Evolutionary conservation across 2,797 vertebrate species (phyloP).

Genomic region (Enteromius unitaeniatus): DNA sequence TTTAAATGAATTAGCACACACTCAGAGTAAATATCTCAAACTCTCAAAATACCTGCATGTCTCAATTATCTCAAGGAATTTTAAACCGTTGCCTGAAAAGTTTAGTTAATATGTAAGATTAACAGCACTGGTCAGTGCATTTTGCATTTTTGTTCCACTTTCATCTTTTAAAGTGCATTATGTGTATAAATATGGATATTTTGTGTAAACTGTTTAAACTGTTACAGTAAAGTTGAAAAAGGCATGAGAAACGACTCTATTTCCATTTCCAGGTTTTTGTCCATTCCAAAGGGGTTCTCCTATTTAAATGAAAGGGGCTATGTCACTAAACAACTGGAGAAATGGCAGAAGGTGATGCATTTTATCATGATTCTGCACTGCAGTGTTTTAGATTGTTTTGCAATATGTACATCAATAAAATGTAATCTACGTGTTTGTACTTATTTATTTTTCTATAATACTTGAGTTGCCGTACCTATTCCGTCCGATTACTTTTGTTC

Average conservation of each 20-base stretch:
- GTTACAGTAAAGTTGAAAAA: background rate
- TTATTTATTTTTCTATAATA: background rate
- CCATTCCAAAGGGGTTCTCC: slow-evolving; percentile 98
- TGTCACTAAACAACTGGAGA: slow-evolving; percentile 96
- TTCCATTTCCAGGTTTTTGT: slow-evolving; percentile 87
- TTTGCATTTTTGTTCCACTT: background rate
- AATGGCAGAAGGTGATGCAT: slow-evolving; percentile 93
- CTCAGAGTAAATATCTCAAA: background rate
- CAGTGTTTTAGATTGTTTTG: background rate
- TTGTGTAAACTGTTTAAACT: background rate
- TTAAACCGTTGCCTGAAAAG: background rate
- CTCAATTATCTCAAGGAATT: background rate
- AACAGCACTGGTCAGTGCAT: background rate
- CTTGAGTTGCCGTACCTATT: background rate
- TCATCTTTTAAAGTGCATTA: background rate
- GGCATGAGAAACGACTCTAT: background rate
- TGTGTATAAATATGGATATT: background rate
- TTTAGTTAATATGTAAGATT: background rate
- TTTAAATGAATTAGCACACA: background rate
- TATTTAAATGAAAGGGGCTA: slow-evolving; percentile 98
- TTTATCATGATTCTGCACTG: background rate
- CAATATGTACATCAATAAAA: background rate
- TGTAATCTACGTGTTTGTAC: background rate
- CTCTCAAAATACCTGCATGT: background rate
- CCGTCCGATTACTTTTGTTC: background rate